Conservation (phyloP, 2,113 vertebrate genomes). For the Toxotes chatareus region DNA sequence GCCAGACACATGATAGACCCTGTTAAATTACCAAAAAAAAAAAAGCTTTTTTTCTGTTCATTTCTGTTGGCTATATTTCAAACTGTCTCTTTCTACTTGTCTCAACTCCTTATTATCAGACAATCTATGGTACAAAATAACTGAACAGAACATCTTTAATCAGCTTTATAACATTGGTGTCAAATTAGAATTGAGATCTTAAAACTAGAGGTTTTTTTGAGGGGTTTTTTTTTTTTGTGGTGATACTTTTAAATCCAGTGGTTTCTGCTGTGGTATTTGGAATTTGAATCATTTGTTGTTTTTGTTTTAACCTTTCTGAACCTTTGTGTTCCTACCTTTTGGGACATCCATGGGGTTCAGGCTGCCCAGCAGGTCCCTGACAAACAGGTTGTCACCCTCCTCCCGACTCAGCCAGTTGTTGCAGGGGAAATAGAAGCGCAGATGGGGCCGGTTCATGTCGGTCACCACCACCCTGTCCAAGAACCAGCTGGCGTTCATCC, state of each 20-base stretch:
- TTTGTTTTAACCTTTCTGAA: constrained; percentile 11
- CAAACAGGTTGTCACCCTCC: constrained; percentile 91
- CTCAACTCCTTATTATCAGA: not conserved
- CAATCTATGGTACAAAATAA: not conserved
- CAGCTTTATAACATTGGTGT: not conserved
- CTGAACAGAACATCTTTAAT: not conserved
- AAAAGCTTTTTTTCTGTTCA: not conserved
- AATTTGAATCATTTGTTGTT: constrained; percentile 14
- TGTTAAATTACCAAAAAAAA: constrained; percentile 7
- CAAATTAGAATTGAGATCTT: not conserved
- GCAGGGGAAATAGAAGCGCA: constrained; percentile 94
- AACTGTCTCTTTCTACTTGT: not conserved
- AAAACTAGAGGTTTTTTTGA: not conserved
- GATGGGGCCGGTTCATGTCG: constrained; percentile 95
- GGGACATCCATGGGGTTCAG: constrained; percentile 95
- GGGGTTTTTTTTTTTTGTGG: not conserved
- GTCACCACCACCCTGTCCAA: constrained; percentile 93
- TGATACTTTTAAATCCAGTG: not conserved
- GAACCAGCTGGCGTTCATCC: constrained; percentile 94
- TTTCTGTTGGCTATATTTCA: not conserved
- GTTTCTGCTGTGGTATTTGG: constrained; percentile 5
- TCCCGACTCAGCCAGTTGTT: constrained; percentile 97
- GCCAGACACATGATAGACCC: constrained; percentile 3
- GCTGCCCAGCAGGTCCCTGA: constrained; percentile 93
- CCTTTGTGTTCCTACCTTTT: constrained; percentile 86